Percentiles rank a stretch among this genome's conserved stretches.
Evolutionary conservation across 1,140 invertebrate species (phyloP).

Genomic region (Arctopsyche grandis): DNA sequence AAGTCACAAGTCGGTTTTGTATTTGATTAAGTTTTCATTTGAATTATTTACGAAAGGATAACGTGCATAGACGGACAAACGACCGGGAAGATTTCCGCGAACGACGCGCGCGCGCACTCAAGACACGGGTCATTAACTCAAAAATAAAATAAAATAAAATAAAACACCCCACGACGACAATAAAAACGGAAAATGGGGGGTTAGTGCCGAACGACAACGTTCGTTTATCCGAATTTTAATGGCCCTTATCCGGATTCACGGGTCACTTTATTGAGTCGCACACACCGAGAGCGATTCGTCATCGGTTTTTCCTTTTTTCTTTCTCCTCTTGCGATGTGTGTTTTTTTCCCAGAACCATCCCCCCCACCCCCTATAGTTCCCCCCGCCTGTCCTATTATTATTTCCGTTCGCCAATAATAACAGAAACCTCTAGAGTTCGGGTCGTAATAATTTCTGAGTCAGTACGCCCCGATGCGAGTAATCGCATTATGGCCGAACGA

Average conservation of each 20-base stretch:
- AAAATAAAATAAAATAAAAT: conserved; percentile 28
- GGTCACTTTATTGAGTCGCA: conserved; percentile 13
- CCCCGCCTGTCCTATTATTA: too few relatives aligned
- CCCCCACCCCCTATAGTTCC: too few relatives aligned
- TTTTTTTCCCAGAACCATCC: too few relatives aligned
- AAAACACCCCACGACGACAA: not conserved
- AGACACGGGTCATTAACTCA: conserved; percentile 16
- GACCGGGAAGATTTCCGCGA: too few relatives aligned
- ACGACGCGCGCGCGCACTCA: not conserved
- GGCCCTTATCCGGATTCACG: conserved; percentile 27
- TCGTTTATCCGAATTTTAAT: conserved; percentile 25
- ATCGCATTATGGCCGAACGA: conserved; percentile 26
- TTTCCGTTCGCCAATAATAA: not conserved
- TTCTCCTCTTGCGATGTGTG: not conserved
- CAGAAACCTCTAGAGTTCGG: not conserved
- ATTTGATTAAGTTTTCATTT: too few relatives aligned
- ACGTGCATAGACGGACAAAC: too few relatives aligned
- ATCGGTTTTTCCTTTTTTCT: not conserved
- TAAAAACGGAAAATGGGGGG: not conserved
- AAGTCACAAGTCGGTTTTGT: too few relatives aligned
- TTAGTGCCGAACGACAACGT: not conserved
- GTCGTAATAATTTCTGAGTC: conserved; percentile 33
- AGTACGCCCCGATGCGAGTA: conserved; percentile 8
- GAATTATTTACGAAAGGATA: too few relatives aligned
- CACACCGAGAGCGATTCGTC: not conserved